A percentile compares a stretch with the other conserved stretches of the same genome.
Conservation (phyloP, 1,140 invertebrate genomes). For the Caenorhabditis remanei region DNA sequence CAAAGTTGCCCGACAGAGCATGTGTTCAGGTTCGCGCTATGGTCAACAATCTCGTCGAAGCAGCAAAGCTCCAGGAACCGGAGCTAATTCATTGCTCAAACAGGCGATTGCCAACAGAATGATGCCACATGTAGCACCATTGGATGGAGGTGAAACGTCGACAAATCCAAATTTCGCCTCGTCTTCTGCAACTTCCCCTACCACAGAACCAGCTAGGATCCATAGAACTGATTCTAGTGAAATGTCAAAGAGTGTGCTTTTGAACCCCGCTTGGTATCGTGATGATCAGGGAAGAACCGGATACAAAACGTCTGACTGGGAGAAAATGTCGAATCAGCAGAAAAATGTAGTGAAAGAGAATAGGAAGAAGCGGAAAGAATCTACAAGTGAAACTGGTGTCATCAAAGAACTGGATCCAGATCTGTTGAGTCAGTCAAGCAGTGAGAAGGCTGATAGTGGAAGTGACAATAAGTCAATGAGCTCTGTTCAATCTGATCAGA, state of each 20-base stretch:
- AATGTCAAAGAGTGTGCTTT: conserved; percentile 71
- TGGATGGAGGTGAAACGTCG: conserved; percentile 30
- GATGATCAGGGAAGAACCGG: conserved; percentile 74
- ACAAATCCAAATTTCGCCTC: not conserved
- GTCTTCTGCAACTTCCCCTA: conserved; percentile 14
- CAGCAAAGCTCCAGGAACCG: conserved; percentile 43
- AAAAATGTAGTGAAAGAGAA: conserved; percentile 63
- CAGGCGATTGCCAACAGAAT: conserved; percentile 72
- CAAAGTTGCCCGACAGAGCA: conserved; percentile 53
- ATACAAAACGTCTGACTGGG: conserved; percentile 65
- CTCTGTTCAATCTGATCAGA: not conserved
- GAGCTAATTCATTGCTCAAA: conserved; percentile 69
- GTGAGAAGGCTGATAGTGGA: conserved; percentile 28
- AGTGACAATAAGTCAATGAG: conserved; percentile 26
- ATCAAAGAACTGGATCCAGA: conserved; percentile 61
- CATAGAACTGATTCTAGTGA: conserved; percentile 43
- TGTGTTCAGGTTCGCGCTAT: conserved; percentile 47
- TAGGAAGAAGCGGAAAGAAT: conserved; percentile 54
- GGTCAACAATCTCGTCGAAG: conserved; percentile 35
- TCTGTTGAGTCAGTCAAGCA: conserved; percentile 29
- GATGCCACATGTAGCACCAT: conserved; percentile 5
- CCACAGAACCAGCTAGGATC: conserved; percentile 35
- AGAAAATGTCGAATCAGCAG: conserved; percentile 64
- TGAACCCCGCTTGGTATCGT: conserved; percentile 73
- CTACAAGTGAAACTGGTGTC: not conserved